Base-by-base conservation (phyloP, 2,113 vertebrate genomes). In the Passer domesticus region DNA sequence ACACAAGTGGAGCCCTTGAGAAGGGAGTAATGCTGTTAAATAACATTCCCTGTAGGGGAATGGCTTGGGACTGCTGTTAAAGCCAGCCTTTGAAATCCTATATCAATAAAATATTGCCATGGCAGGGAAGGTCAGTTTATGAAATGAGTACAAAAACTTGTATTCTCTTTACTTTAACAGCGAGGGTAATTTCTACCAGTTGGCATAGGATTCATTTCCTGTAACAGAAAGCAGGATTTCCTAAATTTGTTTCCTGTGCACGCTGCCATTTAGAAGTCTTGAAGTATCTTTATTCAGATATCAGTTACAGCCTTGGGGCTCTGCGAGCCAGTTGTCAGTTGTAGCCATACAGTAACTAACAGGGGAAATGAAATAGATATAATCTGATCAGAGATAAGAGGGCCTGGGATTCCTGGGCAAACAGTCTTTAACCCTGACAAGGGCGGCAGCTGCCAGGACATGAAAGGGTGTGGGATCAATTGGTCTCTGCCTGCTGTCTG, bases 141-240 rank as follows among this genome's bases (percentile, higher is more conserved):
- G 85, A 94, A 97, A 94, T 89, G 83, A 82, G 84, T 75, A 72
- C 80, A 96, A 97, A 94, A 97, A 80, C 95, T 92, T 69, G 95
- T 85, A 75, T 96, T 95, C 78, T 35, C 87, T 94, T 91, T 93
- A 73, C 90, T 83, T 77, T 35, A 94, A 93, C 90, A 90, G 91
- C 86, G 31, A 88, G 77, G 70, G 89, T 97, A 96, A 97, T 98
- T 97, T 95, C 95, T 97, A 96, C 97, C 98, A 95, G 95, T 97
- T 92, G 95, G 97, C 85, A 91, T 33, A 94, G 81, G 95, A 97
- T 98, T 97, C 90, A 90, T 98, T 98, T 98, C 98, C 98, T 98
- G 97, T 97, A 78, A 97, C 96, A 97, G 98, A 98, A 98, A 98
- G 98, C 98, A 97, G 97, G 97, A 98, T 98, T 98, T 98, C 98